A percentile compares a stretch with the other conserved stretches of the same genome.
phyloP scores from a whole-genome alignment of 2,797 vertebrate genomes.

The Acomys russatus region DNA sequence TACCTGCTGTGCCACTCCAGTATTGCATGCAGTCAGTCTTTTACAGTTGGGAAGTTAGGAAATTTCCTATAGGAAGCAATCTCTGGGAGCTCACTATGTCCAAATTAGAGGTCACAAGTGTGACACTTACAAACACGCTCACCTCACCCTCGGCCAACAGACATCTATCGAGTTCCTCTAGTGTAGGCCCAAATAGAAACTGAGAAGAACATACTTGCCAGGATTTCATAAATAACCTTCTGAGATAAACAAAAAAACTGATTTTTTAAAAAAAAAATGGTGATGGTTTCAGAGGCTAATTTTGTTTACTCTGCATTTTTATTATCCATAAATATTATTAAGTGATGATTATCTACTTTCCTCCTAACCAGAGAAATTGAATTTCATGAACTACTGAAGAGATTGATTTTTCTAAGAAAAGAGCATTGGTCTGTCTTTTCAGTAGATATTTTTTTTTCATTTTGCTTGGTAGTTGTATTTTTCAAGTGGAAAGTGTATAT shows the following conservation, averaged over 20 bases:
- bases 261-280: constrained; percentile 31
- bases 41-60: background rate
- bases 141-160: background rate
- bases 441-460: constrained; percentile 1
- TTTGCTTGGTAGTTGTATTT: constrained; percentile 49
- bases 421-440: constrained; percentile 75
- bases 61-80: constrained; percentile 20
- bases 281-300: constrained; percentile 77
- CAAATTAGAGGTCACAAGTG: constrained; percentile 31
- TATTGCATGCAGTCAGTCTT: background rate
- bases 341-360: constrained; percentile 83
- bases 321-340: constrained; percentile 83
- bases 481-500: constrained; percentile 37
- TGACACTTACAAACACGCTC: background rate
- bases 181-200: constrained; percentile 6
- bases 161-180: background rate
- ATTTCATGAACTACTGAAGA: constrained; percentile 86
- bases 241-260: constrained; percentile 42
- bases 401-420: constrained; percentile 87
- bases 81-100: background rate
- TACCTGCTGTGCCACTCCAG: constrained; percentile 4
- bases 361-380: constrained; percentile 83
- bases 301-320: constrained; percentile 84
- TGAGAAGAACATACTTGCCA: background rate
- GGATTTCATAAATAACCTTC: constrained; percentile 50